These are phyloP conservation scores for Malaclemys terrapin DNA, from an alignment of 2,113 vertebrate genomes.

Conservation along the genomic window DNA sequence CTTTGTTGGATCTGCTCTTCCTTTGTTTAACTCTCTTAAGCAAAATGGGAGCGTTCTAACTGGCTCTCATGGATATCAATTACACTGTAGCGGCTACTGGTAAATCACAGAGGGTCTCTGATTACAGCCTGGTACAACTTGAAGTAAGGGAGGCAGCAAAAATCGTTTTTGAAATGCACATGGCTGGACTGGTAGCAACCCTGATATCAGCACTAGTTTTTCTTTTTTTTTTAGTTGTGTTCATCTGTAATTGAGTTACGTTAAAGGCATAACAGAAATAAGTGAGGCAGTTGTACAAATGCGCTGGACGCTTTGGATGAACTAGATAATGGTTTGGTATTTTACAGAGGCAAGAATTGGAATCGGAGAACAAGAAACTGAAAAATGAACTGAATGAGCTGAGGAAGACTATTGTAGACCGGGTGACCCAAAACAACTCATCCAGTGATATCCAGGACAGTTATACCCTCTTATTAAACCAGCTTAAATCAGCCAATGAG, in stretches of 20 bases:
- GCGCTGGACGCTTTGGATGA: neutral
- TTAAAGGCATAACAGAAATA: neutral
- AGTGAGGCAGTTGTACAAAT: neutral
- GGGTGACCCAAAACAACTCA: conserved; percentile 71
- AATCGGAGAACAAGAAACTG: conserved; percentile 95
- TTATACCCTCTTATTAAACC: conserved; percentile 89
- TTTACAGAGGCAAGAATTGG: conserved; percentile 93
- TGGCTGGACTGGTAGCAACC: neutral
- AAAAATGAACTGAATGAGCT: conserved; percentile 95
- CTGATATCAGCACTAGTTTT: neutral
- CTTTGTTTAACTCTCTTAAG: neutral
- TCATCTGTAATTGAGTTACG: fast-evolving
- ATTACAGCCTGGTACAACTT: neutral
- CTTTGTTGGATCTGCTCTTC: neutral
- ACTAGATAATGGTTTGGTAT: neutral
- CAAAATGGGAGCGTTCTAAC: neutral
- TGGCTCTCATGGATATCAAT: fast-evolving
- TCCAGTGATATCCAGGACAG: conserved; percentile 80
- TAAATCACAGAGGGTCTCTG: neutral
- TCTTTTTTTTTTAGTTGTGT: fast-evolving
- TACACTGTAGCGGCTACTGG: neutral
- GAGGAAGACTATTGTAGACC: conserved; percentile 82
- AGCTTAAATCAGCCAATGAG: conserved; percentile 90
- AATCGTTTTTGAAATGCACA: neutral
- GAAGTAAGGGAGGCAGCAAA: neutral